phyloP scores from a whole-genome alignment of 1,140 invertebrate species.

The Hyphantria cunea region DNA sequence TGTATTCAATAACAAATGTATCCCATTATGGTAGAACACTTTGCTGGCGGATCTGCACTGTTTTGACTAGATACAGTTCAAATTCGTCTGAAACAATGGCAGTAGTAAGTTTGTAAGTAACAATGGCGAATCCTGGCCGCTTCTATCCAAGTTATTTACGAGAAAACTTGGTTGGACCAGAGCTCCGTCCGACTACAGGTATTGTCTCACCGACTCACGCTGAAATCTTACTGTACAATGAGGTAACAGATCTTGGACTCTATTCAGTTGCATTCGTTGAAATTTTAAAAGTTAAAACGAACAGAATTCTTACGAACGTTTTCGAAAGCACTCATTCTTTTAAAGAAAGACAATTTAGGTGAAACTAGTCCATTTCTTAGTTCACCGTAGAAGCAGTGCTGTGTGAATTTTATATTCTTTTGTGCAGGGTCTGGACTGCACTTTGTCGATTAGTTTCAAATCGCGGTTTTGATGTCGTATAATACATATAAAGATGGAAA shows the following conservation, averaged over 20 bases:
- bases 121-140: constrained; percentile 7
- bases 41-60: background rate
- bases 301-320: constrained; percentile 15
- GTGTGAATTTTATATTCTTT: no score
- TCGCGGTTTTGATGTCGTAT: no score
- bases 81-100: constrained; percentile 16
- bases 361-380: constrained; percentile 16
- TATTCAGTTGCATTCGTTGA: constrained; percentile 21
- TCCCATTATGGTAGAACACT: constrained; percentile 12
- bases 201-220: constrained; percentile 15
- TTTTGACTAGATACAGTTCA: constrained; percentile 6
- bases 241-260: constrained; percentile 24
- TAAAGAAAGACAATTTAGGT: constrained; percentile 23
- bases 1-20: constrained; percentile 30
- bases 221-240: constrained; percentile 28
- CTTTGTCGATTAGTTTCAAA: no score
- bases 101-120: constrained; percentile 21
- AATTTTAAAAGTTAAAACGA: constrained; percentile 30
- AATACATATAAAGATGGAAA: no score
- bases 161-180: constrained; percentile 22
- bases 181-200: background rate
- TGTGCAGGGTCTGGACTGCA: no score
- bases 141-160: constrained; percentile 27
- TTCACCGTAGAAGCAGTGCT: background rate
- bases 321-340: constrained; percentile 18